These are phyloP conservation scores for Marasmarcha lunaedactyla DNA, from an alignment of 2,888 invertebrate species.

Conservation along the genomic window DNA sequence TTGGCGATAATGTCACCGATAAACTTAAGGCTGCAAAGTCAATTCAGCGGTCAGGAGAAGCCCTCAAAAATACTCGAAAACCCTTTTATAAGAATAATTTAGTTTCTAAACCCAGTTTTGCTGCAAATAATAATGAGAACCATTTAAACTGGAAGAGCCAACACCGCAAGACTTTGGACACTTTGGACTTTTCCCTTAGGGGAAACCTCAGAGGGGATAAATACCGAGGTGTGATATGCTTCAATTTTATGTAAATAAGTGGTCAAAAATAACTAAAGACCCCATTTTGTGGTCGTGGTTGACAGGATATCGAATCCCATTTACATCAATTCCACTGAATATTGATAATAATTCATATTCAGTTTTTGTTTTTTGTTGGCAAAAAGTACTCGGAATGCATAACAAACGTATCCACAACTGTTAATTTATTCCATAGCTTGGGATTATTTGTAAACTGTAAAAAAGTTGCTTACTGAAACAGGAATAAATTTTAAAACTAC, in stretches of 20 bases:
- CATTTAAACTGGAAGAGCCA: too few species aligned
- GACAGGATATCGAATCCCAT: constrained; percentile 10
- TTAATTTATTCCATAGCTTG: too few species aligned
- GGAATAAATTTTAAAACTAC: too few species aligned
- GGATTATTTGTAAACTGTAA: too few species aligned
- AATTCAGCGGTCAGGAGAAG: constrained; percentile 5
- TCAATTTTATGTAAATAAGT: constrained; percentile 1
- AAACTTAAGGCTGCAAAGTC: constrained; percentile 4
- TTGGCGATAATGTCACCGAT: constrained; percentile 6
- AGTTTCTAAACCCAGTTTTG: too few species aligned
- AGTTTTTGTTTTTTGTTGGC: too few species aligned
- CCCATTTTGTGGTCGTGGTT: constrained; percentile 5
- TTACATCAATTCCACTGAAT: not conserved
- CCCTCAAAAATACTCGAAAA: constrained; percentile 3
- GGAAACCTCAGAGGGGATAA: too few species aligned
- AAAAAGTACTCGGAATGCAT: too few species aligned
- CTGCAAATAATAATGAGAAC: not conserved
- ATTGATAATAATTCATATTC: not conserved
- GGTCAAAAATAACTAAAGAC: constrained; percentile 5
- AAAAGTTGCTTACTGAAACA: too few species aligned
- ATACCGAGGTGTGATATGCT: constrained; percentile 7
- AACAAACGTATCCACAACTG: too few species aligned
- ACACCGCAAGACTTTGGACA: not conserved
- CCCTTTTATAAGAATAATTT: not conserved
- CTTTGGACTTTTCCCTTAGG: not conserved